These are phyloP conservation scores for Porites evermanni DNA, from an alignment of 92 coral and sea anemone species.

Conservation along the genomic window DNA sequence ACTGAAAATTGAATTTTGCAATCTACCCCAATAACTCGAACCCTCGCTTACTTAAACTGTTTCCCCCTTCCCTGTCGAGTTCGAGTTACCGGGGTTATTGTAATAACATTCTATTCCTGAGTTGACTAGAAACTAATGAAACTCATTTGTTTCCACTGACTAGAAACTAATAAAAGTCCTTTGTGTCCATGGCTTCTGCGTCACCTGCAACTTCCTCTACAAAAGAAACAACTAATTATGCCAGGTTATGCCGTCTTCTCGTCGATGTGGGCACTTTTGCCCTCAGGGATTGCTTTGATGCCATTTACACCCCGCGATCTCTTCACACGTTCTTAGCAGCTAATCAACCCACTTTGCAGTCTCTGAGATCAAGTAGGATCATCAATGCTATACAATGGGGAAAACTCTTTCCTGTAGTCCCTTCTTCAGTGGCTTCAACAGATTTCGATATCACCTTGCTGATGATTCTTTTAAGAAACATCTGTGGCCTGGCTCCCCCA, in stretches of 20 bases:
- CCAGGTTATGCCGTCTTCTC: background rate
- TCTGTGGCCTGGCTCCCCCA: conserved; percentile 11
- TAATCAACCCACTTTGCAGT: background rate
- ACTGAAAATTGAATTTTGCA: no score
- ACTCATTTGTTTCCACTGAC: no score
- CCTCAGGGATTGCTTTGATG: background rate
- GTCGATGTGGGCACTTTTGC: background rate
- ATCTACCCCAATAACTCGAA: no score
- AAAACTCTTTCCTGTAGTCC: no score
- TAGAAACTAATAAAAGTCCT: no score
- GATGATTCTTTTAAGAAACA: background rate
- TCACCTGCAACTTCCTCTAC: background rate
- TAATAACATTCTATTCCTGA: no score
- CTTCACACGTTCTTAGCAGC: background rate
- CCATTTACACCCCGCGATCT: background rate
- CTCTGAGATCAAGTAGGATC: background rate
- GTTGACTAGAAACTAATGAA: no score
- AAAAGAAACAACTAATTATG: background rate
- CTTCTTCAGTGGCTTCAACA: no score
- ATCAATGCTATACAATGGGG: no score
- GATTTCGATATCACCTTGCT: background rate
- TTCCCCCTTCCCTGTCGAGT: no score
- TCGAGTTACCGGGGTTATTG: no score
- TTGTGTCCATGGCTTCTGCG: background rate
- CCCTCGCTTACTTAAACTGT: no score